phyloP scores from a whole-genome alignment of 2,888 invertebrate genomes.

The Noctua janthina region DNA sequence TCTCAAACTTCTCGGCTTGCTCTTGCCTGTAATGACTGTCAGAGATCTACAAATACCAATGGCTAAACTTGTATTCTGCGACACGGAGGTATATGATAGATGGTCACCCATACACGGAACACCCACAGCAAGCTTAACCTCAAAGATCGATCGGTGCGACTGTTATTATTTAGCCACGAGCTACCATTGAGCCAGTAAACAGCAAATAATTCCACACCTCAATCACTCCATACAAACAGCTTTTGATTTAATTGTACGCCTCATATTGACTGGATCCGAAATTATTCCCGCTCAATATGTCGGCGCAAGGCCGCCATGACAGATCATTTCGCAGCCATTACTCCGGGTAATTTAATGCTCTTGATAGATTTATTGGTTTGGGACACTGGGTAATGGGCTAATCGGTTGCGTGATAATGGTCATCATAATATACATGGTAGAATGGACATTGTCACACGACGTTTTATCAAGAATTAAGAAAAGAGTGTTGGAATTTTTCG shows the following conservation, averaged over 20 bases:
- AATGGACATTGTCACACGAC: neutral
- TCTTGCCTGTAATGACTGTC: neutral
- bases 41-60: neutral
- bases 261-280: slow-evolving; percentile 42
- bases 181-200: neutral
- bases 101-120: neutral
- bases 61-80: neutral
- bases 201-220: slow-evolving; percentile 7
- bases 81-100: neutral
- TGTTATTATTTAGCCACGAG: neutral
- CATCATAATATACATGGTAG: neutral
- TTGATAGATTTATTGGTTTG: slow-evolving; percentile 56
- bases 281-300: slow-evolving; percentile 55
- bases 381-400: slow-evolving; percentile 26
- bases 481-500: neutral
- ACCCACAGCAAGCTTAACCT: neutral
- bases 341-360: slow-evolving; percentile 49
- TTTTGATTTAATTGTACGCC: slow-evolving; percentile 54
- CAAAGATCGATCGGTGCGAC: neutral
- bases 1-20: neutral
- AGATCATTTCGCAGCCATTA: slow-evolving; percentile 60
- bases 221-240: slow-evolving; percentile 33
- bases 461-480: neutral
- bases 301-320: slow-evolving; percentile 50
- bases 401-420: slow-evolving; percentile 16